These are phyloP conservation scores for Ondatra zibethicus DNA, from an alignment of 2,113 vertebrate species.

Conservation along the genomic window DNA sequence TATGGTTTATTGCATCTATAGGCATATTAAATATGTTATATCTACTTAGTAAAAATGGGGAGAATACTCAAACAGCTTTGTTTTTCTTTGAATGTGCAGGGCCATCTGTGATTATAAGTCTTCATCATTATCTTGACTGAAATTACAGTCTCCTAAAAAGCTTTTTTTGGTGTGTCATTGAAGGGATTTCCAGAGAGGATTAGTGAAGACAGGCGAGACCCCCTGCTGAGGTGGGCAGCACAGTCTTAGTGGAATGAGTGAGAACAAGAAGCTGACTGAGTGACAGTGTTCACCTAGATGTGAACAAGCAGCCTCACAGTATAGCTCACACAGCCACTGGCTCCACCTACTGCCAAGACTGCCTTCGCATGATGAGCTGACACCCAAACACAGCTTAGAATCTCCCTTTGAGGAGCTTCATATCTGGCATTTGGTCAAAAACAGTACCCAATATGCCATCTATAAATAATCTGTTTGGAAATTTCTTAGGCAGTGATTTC, in stretches of 20 bases:
- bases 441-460: neutral
- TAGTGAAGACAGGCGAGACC: neutral
- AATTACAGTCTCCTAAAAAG: neutral
- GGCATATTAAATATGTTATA: conserved; percentile 26
- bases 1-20: neutral
- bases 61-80: neutral
- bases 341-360: no score
- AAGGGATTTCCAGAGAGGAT: neutral
- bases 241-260: neutral
- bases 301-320: neutral
- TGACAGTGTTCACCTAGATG: neutral
- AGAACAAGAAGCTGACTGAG: neutral
- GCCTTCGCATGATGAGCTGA: neutral
- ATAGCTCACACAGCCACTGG: no score
- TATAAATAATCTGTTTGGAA: neutral
- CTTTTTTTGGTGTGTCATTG: neutral
- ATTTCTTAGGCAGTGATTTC: neutral
- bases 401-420: no score
- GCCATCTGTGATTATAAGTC: neutral
- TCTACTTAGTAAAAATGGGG: conserved; percentile 14
- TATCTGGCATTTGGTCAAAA: neutral
- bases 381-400: neutral
- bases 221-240: neutral
- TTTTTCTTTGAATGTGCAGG: neutral
- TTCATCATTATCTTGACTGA: neutral